Base-by-base conservation (phyloP, 2,888 invertebrate genomes). In the Pogonocherus hispidulus region DNA sequence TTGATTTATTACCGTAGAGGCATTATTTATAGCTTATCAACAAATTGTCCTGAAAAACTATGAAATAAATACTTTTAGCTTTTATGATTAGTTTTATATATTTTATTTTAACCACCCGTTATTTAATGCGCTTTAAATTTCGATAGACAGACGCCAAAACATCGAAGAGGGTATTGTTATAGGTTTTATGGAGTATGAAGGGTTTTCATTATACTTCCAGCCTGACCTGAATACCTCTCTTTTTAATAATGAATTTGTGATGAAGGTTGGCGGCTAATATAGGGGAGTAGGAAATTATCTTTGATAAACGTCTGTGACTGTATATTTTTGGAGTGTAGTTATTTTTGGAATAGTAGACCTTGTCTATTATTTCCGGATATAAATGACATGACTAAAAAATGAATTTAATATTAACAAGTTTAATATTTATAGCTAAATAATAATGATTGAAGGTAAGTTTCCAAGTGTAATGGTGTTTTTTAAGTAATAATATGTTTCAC, bases 181-280 rank as follows among this genome's bases (percentile, higher is more conserved):
- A 32, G 35, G 32, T 60, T 60, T 1, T 47, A 35, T 35, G 20
- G 62, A 37, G 35, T 51, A 35, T 44, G 32, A 62, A 51, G 51
- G 46, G 23, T n/a, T 16, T 51, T 51, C 14, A 51, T 62, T 62
- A 51, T 62, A 47, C 27, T 51, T 27, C 22, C 6, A 14, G 37
- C 22, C 9, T 47, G 51, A 62, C 62, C 62, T 62, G 51, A 37
- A 62, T 62, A 62, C 9, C 22, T 37, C 37, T 20, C 35, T 49
- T 60, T 14, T 18, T 32, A 62, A 62, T 51, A 62, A 62, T 62
- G 51, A 51, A 62, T 62, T 18, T 9, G 32, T 49, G 22, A 62
- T 35, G 51, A 37, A 14, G 62, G 51, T 35, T 49, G 35, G 37
- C 14, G n/a, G 18, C 18, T 51, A n/a, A 27, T 35, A 37, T 62